Evolutionary conservation across 2,113 vertebrate genomes (phyloP), one percentile per base, ranked within the genome.

Genomic region (Cnemophilus loriae): DNA sequence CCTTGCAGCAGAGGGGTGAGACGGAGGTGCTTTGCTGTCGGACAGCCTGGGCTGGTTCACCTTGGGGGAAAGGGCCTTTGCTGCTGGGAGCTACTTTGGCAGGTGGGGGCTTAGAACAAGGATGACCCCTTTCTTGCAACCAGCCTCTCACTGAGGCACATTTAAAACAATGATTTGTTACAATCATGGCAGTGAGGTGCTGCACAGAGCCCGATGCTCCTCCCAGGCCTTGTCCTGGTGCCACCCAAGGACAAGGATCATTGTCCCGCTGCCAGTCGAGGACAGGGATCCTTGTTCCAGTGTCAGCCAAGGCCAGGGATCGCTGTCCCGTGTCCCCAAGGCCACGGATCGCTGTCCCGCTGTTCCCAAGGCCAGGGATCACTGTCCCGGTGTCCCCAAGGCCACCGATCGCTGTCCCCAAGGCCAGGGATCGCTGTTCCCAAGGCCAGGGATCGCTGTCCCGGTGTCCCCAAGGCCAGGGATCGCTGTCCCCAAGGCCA

Each of bases 291-390:
- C 12, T 12, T 81, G n/a, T 53, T 2, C 49, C 20, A 6, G 0
- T 30, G 32, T 7, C 60, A 28, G 27, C 23, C 37, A 14, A 52
- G 37, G 59, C 5, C 46, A 41, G 23, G 23, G 18, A 78, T 41
- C 24, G 0, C 1, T 78, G 30, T 42, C 46, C 57, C 2, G 3
- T 56, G 39, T 8, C 69, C 2, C 37, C 8, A 61, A 39, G 35
- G 26, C 7, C 44, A 44, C n/a, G n/a, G 23, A 26, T 59, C 23
- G 7, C 11, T 57, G 39, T 75, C 71, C 33, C 4, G 4, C 4
- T 53, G 37, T 7, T 50, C 27, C 49, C 15, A 44, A 16, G 41
- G 42, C 14, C 32, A 18, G 16, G 42, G 63, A 18, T 65, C 42
- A 0, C 16, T 24, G 42, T 63, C 61, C 27, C 28, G 0, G 4